Evolutionary conservation across 1,140 invertebrate species (phyloP).

Genomic region (Neodiprion virginianus): DNA sequence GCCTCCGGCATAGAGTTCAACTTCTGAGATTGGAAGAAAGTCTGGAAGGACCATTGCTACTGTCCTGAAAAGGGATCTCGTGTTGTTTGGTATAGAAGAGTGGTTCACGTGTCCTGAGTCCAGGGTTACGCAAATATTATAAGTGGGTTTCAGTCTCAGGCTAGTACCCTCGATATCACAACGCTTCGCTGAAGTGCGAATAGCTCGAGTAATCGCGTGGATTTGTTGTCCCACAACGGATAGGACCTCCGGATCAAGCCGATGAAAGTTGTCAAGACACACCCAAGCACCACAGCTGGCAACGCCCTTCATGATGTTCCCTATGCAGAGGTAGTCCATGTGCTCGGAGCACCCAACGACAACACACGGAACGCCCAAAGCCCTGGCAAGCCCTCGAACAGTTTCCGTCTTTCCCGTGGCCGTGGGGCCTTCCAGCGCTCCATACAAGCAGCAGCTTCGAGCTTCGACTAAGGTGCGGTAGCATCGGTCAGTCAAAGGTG

Average conservation of each 20-base stretch:
- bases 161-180: conserved; percentile 70
- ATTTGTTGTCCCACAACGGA: conserved; percentile 65
- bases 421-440: conserved; percentile 69
- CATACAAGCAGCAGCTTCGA: conserved; percentile 67
- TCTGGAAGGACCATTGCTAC: conserved; percentile 76
- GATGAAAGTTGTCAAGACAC: conserved; percentile 76
- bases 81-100: conserved; percentile 70
- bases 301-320: conserved; percentile 69
- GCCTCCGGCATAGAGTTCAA: conserved; percentile 71
- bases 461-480: conserved; percentile 91
- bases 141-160: conserved; percentile 65
- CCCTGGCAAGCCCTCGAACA: conserved; percentile 71
- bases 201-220: conserved; percentile 60
- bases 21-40: conserved; percentile 70
- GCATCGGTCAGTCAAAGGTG: conserved; percentile 89
- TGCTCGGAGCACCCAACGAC: conserved; percentile 73
- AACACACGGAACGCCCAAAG: conserved; percentile 70
- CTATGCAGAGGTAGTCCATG: conserved; percentile 68
- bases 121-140: conserved; percentile 71
- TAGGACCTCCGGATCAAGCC: conserved; percentile 65
- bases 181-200: conserved; percentile 58
- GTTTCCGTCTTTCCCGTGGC: conserved; percentile 77
- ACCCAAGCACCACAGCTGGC: conserved; percentile 73
- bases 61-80: conserved; percentile 72
- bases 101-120: conserved; percentile 67